Evolutionary conservation across 2,888 invertebrate species (phyloP), one percentile per base, ranked within the genome.

Genomic region (Trachelus tabidus): DNA sequence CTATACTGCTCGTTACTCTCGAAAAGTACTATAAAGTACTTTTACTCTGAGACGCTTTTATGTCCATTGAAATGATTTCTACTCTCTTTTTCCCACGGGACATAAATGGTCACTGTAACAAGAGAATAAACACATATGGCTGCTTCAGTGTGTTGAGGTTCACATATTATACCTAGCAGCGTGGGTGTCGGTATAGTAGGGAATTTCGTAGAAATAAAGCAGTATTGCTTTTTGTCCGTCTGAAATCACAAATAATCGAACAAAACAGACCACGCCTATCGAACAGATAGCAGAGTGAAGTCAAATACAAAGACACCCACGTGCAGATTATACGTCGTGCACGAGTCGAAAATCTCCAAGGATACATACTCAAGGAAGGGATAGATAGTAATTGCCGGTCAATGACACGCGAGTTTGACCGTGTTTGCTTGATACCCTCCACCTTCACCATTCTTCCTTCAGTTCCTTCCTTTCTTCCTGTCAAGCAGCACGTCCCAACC

Each of bases 231-330:
- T 71, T 31, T 71, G 31, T 71, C 12, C 71, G 71, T 71, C 71
- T 12, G 31, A 33, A 71, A 31, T 31, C 31, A 71, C 71, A 71
- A 31, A 71, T 71, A 71, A n/a, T 15, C 71, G 71, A 71, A 71
- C 71, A 71, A 71, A 71, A 31, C 56, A 1, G 31, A 33, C 71
- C 71, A 71, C 71, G 71, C 71, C 71, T 15, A 33, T 33, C 31
- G 71, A 71, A 71, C 31, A 31, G 33, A 71, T 71, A 71, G 71
- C 33, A 31, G 71, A 15, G 15, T 15, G 12, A n/a, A 31, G 30
- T 75, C 75, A 76, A 79, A 78, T 76, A 79, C 81, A 81, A 79
- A 74, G 79, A 82, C 80, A 73, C 83, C 80, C 77, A 83, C 83
- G 79, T 75, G 74, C 77, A 34, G 77, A 80, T 80, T 76, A 73